Base-by-base conservation (phyloP, 2,113 vertebrate species). In the Nestor notabilis region DNA sequence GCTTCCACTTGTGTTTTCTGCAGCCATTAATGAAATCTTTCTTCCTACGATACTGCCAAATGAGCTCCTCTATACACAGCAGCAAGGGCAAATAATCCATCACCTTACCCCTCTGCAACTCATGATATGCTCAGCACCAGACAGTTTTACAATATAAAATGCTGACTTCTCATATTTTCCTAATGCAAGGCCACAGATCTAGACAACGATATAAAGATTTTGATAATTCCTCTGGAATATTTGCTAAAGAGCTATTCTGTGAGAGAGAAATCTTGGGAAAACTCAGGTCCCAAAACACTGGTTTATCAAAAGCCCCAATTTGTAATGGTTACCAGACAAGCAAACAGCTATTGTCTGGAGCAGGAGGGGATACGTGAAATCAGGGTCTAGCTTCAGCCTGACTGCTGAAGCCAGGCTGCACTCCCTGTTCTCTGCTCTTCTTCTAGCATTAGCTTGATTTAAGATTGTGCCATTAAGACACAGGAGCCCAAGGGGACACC, bases 11-110 rank as follows among this genome's bases (percentile, higher is more conserved):
- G 47, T 76, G 25, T 79, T 74, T 92, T 79, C 90, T 91, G 37
- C 46, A 94, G 81, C 69, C 53, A 68, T 91, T 95, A 84, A 77
- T 25, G 75, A 96, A 88, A 82, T 93, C 39, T 84, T 91, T 94
- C 75, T 82, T 44, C 77, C 41, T 85, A n/a, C 4, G 2, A 23
- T 58, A 87, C 39, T 12, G 15, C 20, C 58, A 93, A 90, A 87
- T 66, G 35, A 90, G 53, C 28, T 95, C 39, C 69, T 79, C 70
- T 64, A 10, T 33, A 44, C 56, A 83, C 27, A 81, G 44, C 52
- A 89, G 47, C 76, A 33, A 92, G n/a, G 64, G 21, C 70, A 93
- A 82, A 94, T 66, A 85, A 94, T 94, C 83, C 60, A 81, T 89
- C 78, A 93, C 23, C 44, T 50, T 61, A 5, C 16, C 29, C 6